Base-by-base conservation (phyloP, 2,797 vertebrate species). In the Knipowitschia caucasica region DNA sequence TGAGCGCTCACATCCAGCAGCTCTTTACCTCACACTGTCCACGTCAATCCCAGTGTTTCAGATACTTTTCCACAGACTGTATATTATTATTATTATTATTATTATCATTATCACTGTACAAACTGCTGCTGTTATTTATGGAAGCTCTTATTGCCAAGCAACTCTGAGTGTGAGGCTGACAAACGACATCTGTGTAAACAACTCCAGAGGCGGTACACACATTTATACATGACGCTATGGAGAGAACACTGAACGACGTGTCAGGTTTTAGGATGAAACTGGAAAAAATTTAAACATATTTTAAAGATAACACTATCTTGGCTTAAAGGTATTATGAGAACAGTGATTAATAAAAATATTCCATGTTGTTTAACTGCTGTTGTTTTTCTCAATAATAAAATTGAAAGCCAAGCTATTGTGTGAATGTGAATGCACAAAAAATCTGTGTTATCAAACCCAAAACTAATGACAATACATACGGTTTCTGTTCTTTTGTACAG, bases 61-160 rank as follows among this genome's bases (percentile, higher is more conserved):
- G 0, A 25, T 23, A 7, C 2, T 52, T 69, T 45, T 47, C 2
- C 45, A 17, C 46, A 39, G 25, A 38, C n/a, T n/a, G n/a, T n/a
- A n/a, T n/a, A n/a, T n/a, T n/a, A n/a, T n/a, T n/a, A n/a, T n/a
- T n/a, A n/a, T n/a, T n/a, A n/a, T n/a, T n/a, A n/a, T n/a, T n/a
- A n/a, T n/a, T n/a, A n/a, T n/a, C 21, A 20, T 38, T 40, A 45
- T 49, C 27, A 14, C 4, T 23, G 18, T n/a, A 17, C 15, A 11
- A 11, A 7, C n/a, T 56, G 21, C 23, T 44, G 10, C 20, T 10
- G 38, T 67, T 77, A 69, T 80, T 75, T 72, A 50, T 70, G 67
- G 59, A 83, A 46, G 44, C 9, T 62, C 58, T 49, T 46, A 77
- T 79, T 78, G 69, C 78, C 73, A 75, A 27, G 69, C 69, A 80